phyloP scores from a whole-genome alignment of 37 sponge, comb jelly and placozoan species.

The Amphimedon queenslandica region DNA sequence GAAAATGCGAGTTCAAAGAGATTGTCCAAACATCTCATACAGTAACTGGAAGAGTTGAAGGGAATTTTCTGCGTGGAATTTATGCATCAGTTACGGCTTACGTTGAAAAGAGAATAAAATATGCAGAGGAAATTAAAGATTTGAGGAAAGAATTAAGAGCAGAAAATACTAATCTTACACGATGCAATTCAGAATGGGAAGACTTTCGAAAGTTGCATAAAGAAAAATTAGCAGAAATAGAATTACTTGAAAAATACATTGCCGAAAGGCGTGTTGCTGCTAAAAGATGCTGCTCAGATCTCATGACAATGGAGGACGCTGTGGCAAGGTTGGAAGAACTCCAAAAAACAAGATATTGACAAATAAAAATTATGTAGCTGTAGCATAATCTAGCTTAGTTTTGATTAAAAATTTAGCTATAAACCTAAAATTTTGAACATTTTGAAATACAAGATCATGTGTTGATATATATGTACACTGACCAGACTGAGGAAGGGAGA shows the following conservation, averaged over 20 bases:
- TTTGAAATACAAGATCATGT: too few relatives aligned
- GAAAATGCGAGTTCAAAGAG: too few relatives aligned
- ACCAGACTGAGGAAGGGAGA: too few relatives aligned
- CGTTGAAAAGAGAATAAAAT: background rate
- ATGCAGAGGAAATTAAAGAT: too few relatives aligned
- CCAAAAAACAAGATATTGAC: too few relatives aligned
- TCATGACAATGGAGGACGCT: background rate
- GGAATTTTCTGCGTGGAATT: conserved; percentile 26
- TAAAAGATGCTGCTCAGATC: background rate
- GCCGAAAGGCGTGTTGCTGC: background rate
- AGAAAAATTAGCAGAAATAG: background rate
- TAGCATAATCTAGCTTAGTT: too few relatives aligned
- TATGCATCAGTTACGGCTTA: conserved; percentile 4
- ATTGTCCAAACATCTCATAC: background rate
- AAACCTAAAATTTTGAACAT: too few relatives aligned
- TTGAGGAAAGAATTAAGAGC: background rate
- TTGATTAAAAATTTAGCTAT: too few relatives aligned
- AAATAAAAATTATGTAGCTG: too few relatives aligned
- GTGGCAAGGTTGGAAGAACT: too few relatives aligned
- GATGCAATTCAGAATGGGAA: background rate
- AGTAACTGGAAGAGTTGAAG: conserved; percentile 8
- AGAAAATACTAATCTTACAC: background rate
- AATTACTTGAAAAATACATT: background rate
- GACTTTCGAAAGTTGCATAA: background rate
- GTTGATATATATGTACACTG: too few relatives aligned